phyloP scores from a whole-genome alignment of 2,113 vertebrate genomes.

The Mellivora capensis region DNA sequence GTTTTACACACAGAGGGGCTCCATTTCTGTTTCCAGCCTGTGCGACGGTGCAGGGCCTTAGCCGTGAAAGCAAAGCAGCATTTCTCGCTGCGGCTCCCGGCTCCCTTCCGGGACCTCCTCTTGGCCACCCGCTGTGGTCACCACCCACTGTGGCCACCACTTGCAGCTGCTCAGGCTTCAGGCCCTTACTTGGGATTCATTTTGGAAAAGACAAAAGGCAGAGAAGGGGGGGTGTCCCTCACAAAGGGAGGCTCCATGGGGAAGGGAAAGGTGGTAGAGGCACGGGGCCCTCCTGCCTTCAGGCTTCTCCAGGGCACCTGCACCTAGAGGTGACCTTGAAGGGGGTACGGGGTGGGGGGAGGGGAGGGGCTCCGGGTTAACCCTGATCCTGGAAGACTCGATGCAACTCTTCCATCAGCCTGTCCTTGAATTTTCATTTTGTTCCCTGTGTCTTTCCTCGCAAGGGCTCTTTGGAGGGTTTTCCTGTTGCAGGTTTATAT shows the following conservation, averaged over 20 bases:
- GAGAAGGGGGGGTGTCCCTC: not conserved
- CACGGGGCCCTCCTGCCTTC: too few relatives aligned
- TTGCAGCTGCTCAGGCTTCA: not conserved
- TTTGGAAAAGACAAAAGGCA: not conserved
- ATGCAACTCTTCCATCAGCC: not conserved
- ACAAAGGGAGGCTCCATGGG: not conserved
- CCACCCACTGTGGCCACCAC: too few relatives aligned
- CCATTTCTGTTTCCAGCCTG: not conserved
- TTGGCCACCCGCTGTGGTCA: too few relatives aligned
- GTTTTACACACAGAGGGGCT: not conserved
- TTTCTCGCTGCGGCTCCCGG: not conserved
- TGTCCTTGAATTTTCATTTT: not conserved
- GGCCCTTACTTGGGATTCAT: not conserved
- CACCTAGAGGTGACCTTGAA: not conserved
- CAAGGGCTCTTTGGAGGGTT: not conserved
- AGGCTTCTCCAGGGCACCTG: not conserved
- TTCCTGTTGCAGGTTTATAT: not conserved
- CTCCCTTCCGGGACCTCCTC: too few relatives aligned
- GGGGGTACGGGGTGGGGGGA: not conserved
- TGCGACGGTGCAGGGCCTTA: not conserved
- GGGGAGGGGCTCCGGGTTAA: not conserved
- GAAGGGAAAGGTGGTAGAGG: not conserved
- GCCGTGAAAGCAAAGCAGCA: not conserved
- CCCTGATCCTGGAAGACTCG: accelerated
- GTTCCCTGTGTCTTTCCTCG: not conserved